Evolutionary conservation across 2,888 invertebrate genomes (phyloP).

Genomic region (Caradrina clavipalpis): DNA sequence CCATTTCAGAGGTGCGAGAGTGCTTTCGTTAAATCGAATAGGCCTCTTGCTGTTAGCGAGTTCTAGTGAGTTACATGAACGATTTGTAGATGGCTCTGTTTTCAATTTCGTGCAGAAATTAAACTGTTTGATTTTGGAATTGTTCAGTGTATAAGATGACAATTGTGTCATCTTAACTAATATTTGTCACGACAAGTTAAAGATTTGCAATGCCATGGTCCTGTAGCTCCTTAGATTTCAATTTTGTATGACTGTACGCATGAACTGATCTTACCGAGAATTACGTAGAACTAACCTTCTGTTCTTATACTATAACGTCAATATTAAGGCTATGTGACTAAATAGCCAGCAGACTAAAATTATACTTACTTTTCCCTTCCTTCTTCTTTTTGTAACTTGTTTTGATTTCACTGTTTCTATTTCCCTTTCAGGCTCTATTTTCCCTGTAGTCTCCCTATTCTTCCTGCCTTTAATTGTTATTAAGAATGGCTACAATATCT

Average conservation of each 20-base stretch:
- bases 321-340: constrained; percentile 16
- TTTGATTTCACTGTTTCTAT: not conserved
- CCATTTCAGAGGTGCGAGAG: not conserved
- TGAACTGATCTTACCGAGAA: constrained; percentile 54
- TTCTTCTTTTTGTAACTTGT: not conserved
- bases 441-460: not conserved
- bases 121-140: not conserved
- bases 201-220: constrained; percentile 64
- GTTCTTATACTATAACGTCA: constrained; percentile 36
- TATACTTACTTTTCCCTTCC: constrained; percentile 5
- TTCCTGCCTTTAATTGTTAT: constrained; percentile 1
- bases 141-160: no score
- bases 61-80: not conserved
- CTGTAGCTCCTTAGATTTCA: constrained; percentile 67
- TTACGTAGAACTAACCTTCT: constrained; percentile 34
- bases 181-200: constrained; percentile 34
- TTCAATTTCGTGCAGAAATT: not conserved
- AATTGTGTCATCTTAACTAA: no score
- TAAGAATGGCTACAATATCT: constrained; percentile 12
- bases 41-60: not conserved
- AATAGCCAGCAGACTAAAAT: constrained; percentile 9
- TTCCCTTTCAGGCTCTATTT: not conserved
- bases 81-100: constrained; percentile 37
- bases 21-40: not conserved
- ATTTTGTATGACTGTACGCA: constrained; percentile 66